Evolutionary conservation across 2,113 vertebrate species (phyloP), one percentile per base, ranked within the genome.

Genomic region (Lycaon pictus): DNA sequence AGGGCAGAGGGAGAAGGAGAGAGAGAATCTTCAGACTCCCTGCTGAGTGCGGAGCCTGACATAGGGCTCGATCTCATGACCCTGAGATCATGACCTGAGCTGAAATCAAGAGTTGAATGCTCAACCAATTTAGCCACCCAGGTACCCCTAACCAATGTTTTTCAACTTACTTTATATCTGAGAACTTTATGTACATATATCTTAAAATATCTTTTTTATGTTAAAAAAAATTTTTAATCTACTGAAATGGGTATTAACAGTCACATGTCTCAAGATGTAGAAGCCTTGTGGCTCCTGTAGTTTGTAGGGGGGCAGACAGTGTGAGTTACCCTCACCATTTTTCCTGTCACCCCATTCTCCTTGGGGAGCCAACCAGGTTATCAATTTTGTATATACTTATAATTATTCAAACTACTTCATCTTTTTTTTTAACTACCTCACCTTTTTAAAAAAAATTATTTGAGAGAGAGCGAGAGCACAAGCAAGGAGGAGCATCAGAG

Each of bases 161-260:
- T 72, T 81, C 29, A 51, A 5, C 62, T 90, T 62, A 56, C 35
- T 69, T 79, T 67, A 67, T 71, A 11, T 55, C 86, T 58, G 81
- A 62, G 81, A 65, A 55, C 11, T 37, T 67, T 3, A 32, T 7
- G 35, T 72, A 48, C 71, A 51, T 82, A 48, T 10, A 37, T 80
- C 60, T 90, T 62, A 63, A 58, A 62, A 56, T 86, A 32, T 32
- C 35, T 95, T 58, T 71, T 72, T 63, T 87, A 55, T 43, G 76
- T 58, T 83, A 60, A 62, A 93, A 43, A 4, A 4, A 3, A 2
- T 72, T 76, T 23, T 51, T 56, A n/a, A 29, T 17, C 7, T 85
- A 16, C 60, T 92, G 65, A 55, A 82, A 2, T 27, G 67, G 25
- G 11, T 86, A 22, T 29, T 23, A 23, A 79, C 12, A 55, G 65